A percentile compares a stretch with the other conserved stretches of the same genome.
Conservation (phyloP, 2,797 vertebrate species). For the Mycteria americana region DNA sequence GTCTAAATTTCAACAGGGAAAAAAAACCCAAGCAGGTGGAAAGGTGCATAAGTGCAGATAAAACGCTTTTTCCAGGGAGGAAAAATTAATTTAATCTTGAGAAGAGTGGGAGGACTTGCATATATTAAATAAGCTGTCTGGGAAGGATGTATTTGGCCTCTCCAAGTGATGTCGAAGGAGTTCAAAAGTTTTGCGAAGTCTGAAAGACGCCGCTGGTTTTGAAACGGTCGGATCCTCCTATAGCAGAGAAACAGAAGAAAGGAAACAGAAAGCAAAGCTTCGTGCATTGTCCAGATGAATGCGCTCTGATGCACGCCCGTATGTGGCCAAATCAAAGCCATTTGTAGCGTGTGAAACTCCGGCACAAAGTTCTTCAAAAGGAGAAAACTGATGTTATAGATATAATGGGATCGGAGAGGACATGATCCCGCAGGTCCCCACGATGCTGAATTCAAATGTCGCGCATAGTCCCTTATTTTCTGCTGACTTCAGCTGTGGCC, state of each 20-base stretch:
- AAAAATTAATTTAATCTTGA: background rate
- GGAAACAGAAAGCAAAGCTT: background rate
- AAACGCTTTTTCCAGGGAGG: background rate
- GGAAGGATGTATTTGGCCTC: background rate
- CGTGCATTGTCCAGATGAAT: background rate
- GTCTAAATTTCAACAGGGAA: background rate
- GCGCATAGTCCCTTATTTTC: background rate
- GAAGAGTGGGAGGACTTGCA: background rate
- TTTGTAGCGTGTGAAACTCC: background rate
- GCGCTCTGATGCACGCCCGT: background rate
- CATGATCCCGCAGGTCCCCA: background rate
- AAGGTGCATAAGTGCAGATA: background rate
- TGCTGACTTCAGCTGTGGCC: background rate
- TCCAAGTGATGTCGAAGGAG: background rate
- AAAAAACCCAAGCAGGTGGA: background rate
- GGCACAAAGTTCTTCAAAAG: background rate
- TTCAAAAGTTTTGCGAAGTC: background rate
- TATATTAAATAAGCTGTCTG: background rate
- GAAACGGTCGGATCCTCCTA: background rate
- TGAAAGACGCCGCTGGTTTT: background rate
- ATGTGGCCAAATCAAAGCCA: background rate
- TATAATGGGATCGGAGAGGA: background rate
- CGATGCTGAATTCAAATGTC: accelerated
- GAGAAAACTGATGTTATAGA: background rate
- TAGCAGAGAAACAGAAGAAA: background rate